phyloP scores from a whole-genome alignment of 2,888 invertebrate species.

The Mystacides longicornis region DNA sequence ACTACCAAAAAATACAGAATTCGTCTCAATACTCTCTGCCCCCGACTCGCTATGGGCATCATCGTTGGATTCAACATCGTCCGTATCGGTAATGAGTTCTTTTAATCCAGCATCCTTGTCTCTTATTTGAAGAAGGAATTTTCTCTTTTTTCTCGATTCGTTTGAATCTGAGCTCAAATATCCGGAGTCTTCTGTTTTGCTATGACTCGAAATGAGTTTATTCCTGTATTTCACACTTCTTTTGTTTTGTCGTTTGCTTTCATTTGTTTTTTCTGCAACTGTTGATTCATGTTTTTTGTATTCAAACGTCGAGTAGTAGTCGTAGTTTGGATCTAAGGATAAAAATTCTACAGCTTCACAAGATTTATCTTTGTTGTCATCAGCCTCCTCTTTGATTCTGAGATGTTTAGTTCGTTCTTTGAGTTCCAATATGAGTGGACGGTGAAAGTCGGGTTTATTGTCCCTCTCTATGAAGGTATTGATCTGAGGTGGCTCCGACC shows the following conservation, averaged over 20 bases:
- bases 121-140: conserved; percentile 41
- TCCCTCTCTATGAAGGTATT: conserved; percentile 6
- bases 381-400: conserved; percentile 33
- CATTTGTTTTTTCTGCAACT: conserved; percentile 10
- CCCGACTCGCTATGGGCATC: conserved; percentile 81
- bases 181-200: conserved; percentile 65
- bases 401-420: conserved; percentile 4
- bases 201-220: conserved; percentile 35
- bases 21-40: conserved; percentile 79
- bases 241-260: conserved; percentile 24
- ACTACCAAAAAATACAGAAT: conserved; percentile 78
- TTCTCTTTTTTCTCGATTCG: conserved; percentile 49
- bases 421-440: not conserved
- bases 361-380: conserved; percentile 32
- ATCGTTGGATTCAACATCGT: conserved; percentile 67
- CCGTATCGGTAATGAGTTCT: conserved; percentile 53
- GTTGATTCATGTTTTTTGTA: conserved; percentile 17
- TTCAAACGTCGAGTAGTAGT: conserved; percentile 14
- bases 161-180: conserved; percentile 79
- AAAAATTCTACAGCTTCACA: conserved; percentile 34
- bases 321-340: conserved; percentile 21
- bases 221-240: conserved; percentile 21
- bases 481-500: conserved; percentile 21
- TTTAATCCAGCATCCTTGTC: conserved; percentile 24
- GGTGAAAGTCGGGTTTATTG: not conserved